Base-by-base conservation (phyloP, 2,888 invertebrate genomes). In the Parelbella ahira region DNA sequence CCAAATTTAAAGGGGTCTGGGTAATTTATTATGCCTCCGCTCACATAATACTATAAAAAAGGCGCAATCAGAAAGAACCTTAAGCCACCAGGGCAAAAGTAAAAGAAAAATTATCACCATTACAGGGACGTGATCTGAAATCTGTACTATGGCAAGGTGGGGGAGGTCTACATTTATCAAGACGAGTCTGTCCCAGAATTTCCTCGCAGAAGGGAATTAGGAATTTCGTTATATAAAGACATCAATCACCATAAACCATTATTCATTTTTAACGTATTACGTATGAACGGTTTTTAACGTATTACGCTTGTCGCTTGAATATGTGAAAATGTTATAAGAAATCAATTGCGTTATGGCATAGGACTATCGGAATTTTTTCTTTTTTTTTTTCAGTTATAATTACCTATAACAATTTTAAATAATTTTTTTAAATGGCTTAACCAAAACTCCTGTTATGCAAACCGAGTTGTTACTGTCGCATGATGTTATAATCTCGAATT, bases 41-140 rank as follows among this genome's bases (percentile, higher is more conserved):
- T n/a, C n/a, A n/a, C n/a, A n/a, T n/a, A n/a, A n/a, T n/a, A n/a
- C n/a, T n/a, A n/a, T n/a, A n/a, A n/a, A n/a, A 38, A 38, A 30
- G 23, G 12, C 13, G 25, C 25, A 44, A 44, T 44, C 37, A 33
- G 27, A 23, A 32, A 30, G 19, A 24, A 32, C 25, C 19, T 24
- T 32, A 10, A 18, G 25, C 39, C 19, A 12, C 25, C 18, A 23
- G 11, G 21, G 32, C 15, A 45, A 33, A 37, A 45, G 15, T 37
- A 27, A 37, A 41, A 37, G 37, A 37, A 37, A 42, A 33, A 45
- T 23, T 25, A 41, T 42, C 32, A 39, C 30, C 30, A 32, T 36
- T 34, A 34, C 42, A 33, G 15, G 10, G 8, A 43, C 43, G 43
- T 46, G 33, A 46, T 46, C 43, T 38, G 37, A 43, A 38, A 38